These are phyloP conservation scores for Hydrozoanthus gracilis DNA, from an alignment of 92 coral and sea anemone genomes.

Conservation along the genomic window DNA sequence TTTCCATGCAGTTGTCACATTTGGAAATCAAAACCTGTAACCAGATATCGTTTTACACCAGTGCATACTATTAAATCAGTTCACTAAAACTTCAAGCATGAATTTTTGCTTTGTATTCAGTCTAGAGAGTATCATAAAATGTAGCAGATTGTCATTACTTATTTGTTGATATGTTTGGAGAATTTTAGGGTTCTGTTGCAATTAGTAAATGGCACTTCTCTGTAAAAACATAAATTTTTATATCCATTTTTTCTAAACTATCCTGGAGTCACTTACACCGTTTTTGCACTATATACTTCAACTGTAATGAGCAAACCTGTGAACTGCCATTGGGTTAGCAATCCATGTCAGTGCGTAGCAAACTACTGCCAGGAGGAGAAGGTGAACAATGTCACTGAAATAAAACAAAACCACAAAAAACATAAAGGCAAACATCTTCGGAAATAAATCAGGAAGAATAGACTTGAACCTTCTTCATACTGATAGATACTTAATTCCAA, in stretches of 20 bases:
- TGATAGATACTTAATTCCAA: neutral
- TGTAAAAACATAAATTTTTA: neutral
- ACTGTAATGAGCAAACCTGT: slow-evolving; percentile 17
- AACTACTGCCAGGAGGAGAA: slow-evolving; percentile 3
- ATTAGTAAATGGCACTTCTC: neutral
- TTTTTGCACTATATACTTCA: neutral
- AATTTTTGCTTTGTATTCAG: neutral
- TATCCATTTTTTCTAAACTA: neutral
- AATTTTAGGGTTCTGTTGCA: neutral
- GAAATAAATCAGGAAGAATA: neutral
- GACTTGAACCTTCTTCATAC: too few species aligned
- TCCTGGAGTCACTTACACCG: neutral
- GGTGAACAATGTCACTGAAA: slow-evolving; percentile 27
- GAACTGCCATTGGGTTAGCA: slow-evolving; percentile 41
- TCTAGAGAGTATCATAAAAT: neutral
- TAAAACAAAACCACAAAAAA: neutral
- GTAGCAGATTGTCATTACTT: neutral
- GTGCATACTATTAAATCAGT: neutral
- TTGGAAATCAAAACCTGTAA: slow-evolving; percentile 14
- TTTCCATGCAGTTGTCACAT: neutral
- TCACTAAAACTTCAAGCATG: neutral
- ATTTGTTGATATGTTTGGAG: neutral
- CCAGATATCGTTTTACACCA: slow-evolving; percentile 16
- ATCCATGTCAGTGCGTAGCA: slow-evolving; percentile 40
- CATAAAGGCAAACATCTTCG: neutral